Conservation (phyloP, 2,888 invertebrate species). For the Lithosia quadra region DNA sequence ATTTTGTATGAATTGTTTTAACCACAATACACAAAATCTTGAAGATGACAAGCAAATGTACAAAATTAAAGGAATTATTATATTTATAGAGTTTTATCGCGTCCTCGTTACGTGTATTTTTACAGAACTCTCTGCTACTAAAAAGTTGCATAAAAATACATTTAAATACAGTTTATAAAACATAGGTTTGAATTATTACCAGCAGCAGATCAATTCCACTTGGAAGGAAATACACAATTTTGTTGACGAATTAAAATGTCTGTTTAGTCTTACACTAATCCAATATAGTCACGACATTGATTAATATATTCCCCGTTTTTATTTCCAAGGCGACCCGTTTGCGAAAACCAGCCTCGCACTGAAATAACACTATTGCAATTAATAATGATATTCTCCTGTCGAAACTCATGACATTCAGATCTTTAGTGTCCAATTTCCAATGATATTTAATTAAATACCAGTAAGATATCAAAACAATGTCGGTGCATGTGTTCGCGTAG, state of each 20-base stretch:
- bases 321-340: slow-evolving; percentile 37
- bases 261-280: slow-evolving; percentile 24
- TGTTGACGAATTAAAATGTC: slow-evolving; percentile 6
- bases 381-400: slow-evolving; percentile 20
- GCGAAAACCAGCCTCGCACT: slow-evolving; percentile 29
- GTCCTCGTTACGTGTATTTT: too few relatives aligned
- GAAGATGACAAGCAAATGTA: too few relatives aligned
- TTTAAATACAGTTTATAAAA: too few relatives aligned
- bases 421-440: slow-evolving; percentile 32
- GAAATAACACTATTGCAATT: slow-evolving; percentile 30
- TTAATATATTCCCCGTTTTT: slow-evolving; percentile 32
- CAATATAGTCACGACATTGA: slow-evolving; percentile 24
- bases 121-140: too few relatives aligned
- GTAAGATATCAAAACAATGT: slow-evolving; percentile 36
- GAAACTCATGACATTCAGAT: slow-evolving; percentile 32
- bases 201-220: too few relatives aligned
- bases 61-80: too few relatives aligned
- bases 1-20: too few relatives aligned
- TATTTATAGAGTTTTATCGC: too few relatives aligned
- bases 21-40: too few relatives aligned
- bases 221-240: not conserved
- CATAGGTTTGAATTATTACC: too few relatives aligned
- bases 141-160: too few relatives aligned
- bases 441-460: slow-evolving; percentile 31
- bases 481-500: slow-evolving; percentile 12